Evolutionary conservation across 2,113 vertebrate genomes (phyloP).

Genomic region (Picathartes gymnocephalus): DNA sequence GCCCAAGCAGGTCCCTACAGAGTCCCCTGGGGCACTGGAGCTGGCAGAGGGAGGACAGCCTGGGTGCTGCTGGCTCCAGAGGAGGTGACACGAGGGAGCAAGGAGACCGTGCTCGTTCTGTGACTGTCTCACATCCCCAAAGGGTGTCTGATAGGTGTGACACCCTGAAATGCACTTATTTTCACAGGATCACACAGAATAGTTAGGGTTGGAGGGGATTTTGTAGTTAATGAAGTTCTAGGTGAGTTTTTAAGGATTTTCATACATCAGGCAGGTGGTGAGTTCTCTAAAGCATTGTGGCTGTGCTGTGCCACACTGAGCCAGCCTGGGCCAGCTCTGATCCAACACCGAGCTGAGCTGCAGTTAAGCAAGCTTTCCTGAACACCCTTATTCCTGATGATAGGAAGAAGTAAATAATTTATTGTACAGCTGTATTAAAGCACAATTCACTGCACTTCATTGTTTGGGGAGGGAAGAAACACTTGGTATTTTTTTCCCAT

Average conservation of each 20-base stretch:
- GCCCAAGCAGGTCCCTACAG: neutral
- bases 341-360: neutral
- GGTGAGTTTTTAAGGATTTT: neutral
- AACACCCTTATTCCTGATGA: neutral
- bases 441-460: neutral
- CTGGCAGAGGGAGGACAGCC: neutral
- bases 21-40: neutral
- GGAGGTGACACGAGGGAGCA: neutral
- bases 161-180: neutral
- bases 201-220: neutral
- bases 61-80: neutral
- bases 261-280: neutral
- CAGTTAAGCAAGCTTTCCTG: neutral
- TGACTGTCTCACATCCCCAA: neutral
- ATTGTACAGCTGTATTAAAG: neutral
- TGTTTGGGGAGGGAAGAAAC: neutral
- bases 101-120: rapidly evolving
- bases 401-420: neutral
- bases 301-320: neutral
- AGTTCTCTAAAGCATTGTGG: neutral
- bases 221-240: neutral
- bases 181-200: too few relatives aligned
- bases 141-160: neutral
- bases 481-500: rapidly evolving
- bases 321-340: neutral